Conservation (phyloP, 2,888 invertebrate species). For the Colostygia pectinataria region DNA sequence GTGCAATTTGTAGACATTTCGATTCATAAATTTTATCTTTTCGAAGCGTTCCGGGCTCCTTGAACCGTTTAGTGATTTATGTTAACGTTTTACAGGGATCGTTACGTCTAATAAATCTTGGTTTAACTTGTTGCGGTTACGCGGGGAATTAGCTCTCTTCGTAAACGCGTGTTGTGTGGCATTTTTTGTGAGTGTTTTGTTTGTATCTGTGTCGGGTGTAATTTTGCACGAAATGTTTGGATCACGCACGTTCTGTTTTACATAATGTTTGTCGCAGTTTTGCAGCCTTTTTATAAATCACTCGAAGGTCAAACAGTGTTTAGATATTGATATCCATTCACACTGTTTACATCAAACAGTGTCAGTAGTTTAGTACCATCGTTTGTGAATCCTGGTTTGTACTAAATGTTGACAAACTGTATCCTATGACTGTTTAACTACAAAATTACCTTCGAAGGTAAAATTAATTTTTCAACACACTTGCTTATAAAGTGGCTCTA, state of each 20-base stretch:
- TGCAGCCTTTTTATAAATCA: background rate
- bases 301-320: too few species aligned
- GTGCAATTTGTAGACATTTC: constrained; percentile 31
- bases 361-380: too few species aligned
- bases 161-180: constrained; percentile 45
- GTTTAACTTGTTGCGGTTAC: constrained; percentile 68
- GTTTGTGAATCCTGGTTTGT: too few species aligned
- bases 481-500: too few species aligned
- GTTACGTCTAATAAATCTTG: constrained; percentile 71
- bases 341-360: too few species aligned
- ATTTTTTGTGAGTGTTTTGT: constrained; percentile 16
- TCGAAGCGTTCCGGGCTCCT: constrained; percentile 42
- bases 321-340: too few species aligned
- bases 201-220: background rate
- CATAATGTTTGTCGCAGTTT: background rate
- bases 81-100: constrained; percentile 64
- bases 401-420: too few species aligned
- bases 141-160: constrained; percentile 53
- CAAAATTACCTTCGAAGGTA: too few species aligned
- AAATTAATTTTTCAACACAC: too few species aligned
- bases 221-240: background rate
- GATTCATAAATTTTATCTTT: constrained; percentile 48
- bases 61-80: constrained; percentile 66
- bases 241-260: constrained; percentile 1
- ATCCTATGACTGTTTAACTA: too few species aligned